Conservation (phyloP, 2,888 invertebrate genomes). For the Apocheima hispidaria region DNA sequence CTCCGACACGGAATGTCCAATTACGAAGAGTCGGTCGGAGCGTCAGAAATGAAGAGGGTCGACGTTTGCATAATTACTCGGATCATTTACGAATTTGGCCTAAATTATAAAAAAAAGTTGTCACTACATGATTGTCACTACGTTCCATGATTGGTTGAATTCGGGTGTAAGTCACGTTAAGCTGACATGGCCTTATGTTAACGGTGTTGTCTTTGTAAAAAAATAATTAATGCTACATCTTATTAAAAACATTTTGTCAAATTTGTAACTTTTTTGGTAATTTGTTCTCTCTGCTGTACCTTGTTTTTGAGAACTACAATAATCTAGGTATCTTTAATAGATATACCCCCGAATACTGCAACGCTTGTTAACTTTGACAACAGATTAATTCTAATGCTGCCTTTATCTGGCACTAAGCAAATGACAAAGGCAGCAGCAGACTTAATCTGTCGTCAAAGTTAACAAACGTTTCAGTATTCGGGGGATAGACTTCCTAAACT, state of each 20-base stretch:
- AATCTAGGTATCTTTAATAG: neutral
- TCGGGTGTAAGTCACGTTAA: slow-evolving; percentile 51
- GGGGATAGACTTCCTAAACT: too few relatives aligned
- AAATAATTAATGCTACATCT: slow-evolving; percentile 28
- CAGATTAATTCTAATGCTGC: too few relatives aligned
- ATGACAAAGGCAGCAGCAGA: too few relatives aligned
- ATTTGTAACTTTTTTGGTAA: neutral
- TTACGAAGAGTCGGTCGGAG: slow-evolving; percentile 63
- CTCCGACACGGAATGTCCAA: slow-evolving; percentile 68
- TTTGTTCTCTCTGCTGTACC: neutral
- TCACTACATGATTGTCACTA: slow-evolving; percentile 72
- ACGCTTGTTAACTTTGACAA: too few relatives aligned
- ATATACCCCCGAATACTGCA: too few relatives aligned
- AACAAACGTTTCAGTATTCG: too few relatives aligned
- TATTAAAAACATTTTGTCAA: slow-evolving; percentile 8
- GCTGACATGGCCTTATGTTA: slow-evolving; percentile 38
- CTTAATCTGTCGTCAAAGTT: too few relatives aligned
- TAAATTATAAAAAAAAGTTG: slow-evolving; percentile 81
- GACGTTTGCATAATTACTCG: slow-evolving; percentile 83
- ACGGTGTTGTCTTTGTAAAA: slow-evolving; percentile 21
- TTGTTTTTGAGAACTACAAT: neutral
- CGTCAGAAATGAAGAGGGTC: slow-evolving; percentile 82
- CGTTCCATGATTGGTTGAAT: slow-evolving; percentile 60
- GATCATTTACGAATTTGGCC: slow-evolving; percentile 82
- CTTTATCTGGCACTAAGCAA: too few relatives aligned